phyloP scores from a whole-genome alignment of 2,113 vertebrate genomes.

The Toxotes jaculatrix region DNA sequence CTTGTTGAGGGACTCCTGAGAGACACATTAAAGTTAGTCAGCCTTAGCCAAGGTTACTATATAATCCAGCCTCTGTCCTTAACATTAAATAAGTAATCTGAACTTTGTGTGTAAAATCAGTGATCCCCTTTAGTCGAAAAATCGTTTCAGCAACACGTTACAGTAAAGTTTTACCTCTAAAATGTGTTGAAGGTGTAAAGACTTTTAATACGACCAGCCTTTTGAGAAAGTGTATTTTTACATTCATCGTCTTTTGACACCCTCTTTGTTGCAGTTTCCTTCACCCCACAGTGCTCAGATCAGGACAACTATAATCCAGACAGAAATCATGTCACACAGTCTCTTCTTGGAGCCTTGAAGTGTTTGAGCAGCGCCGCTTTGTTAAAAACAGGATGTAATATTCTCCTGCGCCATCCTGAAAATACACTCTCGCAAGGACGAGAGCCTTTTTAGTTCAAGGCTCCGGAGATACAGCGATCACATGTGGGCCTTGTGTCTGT shows the following conservation, averaged over 20 bases:
- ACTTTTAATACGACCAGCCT: not conserved
- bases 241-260: slow-evolving; percentile 31
- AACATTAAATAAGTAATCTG: not conserved
- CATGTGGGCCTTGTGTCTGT: slow-evolving; percentile 49
- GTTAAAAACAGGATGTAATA: slow-evolving; percentile 17
- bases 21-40: no score
- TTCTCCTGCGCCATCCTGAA: slow-evolving; percentile 49
- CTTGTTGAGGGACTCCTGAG: no score
- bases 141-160: not conserved
- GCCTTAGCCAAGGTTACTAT: not conserved
- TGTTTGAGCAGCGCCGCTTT: slow-evolving; percentile 10
- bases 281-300: not conserved
- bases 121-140: not conserved
- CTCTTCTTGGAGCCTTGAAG: slow-evolving; percentile 5
- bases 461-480: slow-evolving; percentile 58
- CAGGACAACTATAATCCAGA: not conserved
- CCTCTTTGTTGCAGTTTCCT: not conserved
- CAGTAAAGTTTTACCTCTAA: not conserved
- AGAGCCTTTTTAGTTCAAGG: slow-evolving; percentile 67
- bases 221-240: slow-evolving; percentile 29
- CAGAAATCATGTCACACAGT: slow-evolving; percentile 18
- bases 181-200: not conserved
- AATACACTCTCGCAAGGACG: slow-evolving; percentile 50
- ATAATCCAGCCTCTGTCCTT: not conserved
- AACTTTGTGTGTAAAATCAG: not conserved